Conservation (phyloP, 1,140 invertebrate genomes). For the Lepidostoma basale region DNA sequence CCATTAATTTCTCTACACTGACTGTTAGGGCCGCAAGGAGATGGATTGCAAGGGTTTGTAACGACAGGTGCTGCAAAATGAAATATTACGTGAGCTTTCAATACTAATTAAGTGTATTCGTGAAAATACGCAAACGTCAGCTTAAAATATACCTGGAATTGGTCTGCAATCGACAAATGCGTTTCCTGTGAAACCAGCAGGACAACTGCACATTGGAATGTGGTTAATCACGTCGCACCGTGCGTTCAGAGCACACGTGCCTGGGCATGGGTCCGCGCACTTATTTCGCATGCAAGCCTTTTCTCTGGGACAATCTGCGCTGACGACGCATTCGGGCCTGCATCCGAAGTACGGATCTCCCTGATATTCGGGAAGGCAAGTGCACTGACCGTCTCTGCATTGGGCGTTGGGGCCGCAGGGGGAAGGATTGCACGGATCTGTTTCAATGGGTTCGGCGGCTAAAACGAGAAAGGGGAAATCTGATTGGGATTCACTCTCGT, state of each 20-base stretch:
- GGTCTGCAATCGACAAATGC: slow-evolving; percentile 67
- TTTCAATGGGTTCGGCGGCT: slow-evolving; percentile 52
- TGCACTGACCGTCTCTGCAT: slow-evolving; percentile 67
- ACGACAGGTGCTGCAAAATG: slow-evolving; percentile 51
- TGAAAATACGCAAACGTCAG: too few relatives aligned
- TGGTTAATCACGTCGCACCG: slow-evolving; percentile 73
- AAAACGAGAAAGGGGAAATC: slow-evolving; percentile 59
- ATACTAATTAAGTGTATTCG: too few relatives aligned
- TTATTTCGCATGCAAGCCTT: slow-evolving; percentile 72
- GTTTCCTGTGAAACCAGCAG: slow-evolving; percentile 66
- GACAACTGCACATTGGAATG: slow-evolving; percentile 72
- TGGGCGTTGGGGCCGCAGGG: slow-evolving; percentile 71
- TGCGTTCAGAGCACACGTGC: slow-evolving; percentile 71
- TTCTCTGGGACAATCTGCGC: slow-evolving; percentile 69
- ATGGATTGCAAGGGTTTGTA: slow-evolving; percentile 63
- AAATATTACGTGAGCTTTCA: too few relatives aligned
- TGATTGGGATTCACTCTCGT: too few relatives aligned
- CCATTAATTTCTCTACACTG: slow-evolving; percentile 69
- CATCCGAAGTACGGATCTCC: slow-evolving; percentile 74
- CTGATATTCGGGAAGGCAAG: slow-evolving; percentile 69
- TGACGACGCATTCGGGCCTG: slow-evolving; percentile 73
- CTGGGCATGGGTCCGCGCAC: slow-evolving; percentile 72
- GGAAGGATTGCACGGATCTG: slow-evolving; percentile 68
- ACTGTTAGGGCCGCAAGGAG: slow-evolving; percentile 67
- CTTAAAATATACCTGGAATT: slow-evolving; percentile 55